Evolutionary conservation across 2,888 invertebrate species (phyloP).

Genomic region (Lasius platythorax): DNA sequence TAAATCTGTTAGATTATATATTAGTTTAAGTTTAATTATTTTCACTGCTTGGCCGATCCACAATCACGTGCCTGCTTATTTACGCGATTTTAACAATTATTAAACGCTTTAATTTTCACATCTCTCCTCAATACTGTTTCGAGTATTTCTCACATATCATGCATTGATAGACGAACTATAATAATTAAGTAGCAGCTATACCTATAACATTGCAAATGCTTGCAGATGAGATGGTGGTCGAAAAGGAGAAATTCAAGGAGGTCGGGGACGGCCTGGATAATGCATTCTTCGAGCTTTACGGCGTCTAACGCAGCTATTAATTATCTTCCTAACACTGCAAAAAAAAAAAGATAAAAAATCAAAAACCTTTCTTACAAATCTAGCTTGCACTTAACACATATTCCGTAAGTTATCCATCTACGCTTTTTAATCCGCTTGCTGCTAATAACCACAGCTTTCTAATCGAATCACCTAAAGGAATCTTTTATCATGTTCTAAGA

Average conservation of each 20-base stretch:
- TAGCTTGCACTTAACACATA: slow-evolving; percentile 80
- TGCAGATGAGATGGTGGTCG: slow-evolving; percentile 94
- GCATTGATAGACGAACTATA: background rate
- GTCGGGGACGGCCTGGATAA: slow-evolving; percentile 97
- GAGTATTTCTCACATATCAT: background rate
- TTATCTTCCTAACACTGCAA: slow-evolving; percentile 76
- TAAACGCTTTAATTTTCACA: slow-evolving; percentile 13
- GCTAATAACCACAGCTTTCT: slow-evolving; percentile 47
- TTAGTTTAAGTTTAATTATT: background rate
- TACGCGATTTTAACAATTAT: slow-evolving; percentile 21
- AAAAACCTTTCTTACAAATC: slow-evolving; percentile 76
- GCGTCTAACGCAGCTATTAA: slow-evolving; percentile 80
- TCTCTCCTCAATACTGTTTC: slow-evolving; percentile 36
- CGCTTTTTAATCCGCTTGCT: slow-evolving; percentile 74
- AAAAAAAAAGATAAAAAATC: slow-evolving; percentile 54
- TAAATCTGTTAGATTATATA: background rate
- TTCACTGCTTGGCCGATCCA: background rate
- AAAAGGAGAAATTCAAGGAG: slow-evolving; percentile 96
- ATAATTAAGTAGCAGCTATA: background rate
- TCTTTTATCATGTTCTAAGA: background rate
- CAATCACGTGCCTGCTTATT: background rate
- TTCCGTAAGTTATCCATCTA: slow-evolving; percentile 78
- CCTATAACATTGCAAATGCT: slow-evolving; percentile 78
- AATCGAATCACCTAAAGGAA: background rate
- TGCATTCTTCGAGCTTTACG: slow-evolving; percentile 94